Base-by-base conservation (phyloP, 2,113 vertebrate genomes). In the Pygoscelis adeliae region DNA sequence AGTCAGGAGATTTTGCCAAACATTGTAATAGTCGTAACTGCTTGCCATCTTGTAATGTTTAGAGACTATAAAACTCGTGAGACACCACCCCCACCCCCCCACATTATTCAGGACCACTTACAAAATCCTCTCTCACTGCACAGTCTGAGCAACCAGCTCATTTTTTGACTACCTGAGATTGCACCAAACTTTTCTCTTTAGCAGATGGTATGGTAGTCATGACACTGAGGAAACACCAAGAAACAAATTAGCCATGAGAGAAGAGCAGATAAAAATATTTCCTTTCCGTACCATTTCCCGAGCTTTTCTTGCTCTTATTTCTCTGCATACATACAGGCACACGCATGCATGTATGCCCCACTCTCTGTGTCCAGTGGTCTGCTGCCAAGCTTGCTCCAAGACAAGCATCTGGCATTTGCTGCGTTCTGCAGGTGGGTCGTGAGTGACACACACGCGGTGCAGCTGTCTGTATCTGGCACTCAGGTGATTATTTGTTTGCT, bases 401-500 rank as follows among this genome's bases (percentile, higher is more conserved):
- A 85, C 56, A 23, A 81, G 82, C 87, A 83, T 84, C 93, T 97
- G 96, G 82, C 90, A 52, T 95, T 94, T 78, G 79, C 95, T 58
- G 74, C 29, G 9, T 82, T 58, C 94, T 88, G 87, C 84, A 84
- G 82, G 87, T 89, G 96, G 91, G 95, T 76, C 15, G 4, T 27
- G 67, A 90, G 93, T 86, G 76, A 86, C 85, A 88, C 38, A 20
- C 40, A 62, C 15, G 53, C 0, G 0, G 90, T 83, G 83, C 97
- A 97, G 94, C 96, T 97, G 97, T 34, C 93, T 77, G 30, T 80
- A 19, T 44, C 93, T 93, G 92, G 84, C 94, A 83, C 66, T 63
- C 89, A 87, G 97, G 95, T 96, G 92, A 86, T 87, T 86, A 89
- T 79, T 92, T 86, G 70, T 89, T 91, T 91, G 82, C 69, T 96